These are phyloP conservation scores for Athrips mouffetella DNA, from an alignment of 2,888 invertebrate genomes.

Conservation along the genomic window DNA sequence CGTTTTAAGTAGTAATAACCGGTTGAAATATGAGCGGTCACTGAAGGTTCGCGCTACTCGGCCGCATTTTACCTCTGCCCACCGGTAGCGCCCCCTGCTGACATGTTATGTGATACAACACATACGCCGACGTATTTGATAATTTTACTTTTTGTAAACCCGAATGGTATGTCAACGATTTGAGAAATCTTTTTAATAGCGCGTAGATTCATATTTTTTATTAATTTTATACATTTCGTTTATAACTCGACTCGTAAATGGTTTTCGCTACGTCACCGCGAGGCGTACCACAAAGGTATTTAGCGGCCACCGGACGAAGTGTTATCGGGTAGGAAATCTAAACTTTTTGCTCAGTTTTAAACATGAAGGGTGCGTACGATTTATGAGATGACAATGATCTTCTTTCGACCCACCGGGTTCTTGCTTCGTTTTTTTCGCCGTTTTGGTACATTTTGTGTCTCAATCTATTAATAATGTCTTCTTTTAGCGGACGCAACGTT, in stretches of 20 bases:
- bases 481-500: conserved; percentile 62
- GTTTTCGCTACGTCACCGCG: conserved; percentile 11
- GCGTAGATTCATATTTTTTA: conserved; percentile 28
- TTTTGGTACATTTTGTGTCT: conserved; percentile 69
- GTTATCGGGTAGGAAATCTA: conserved; percentile 71
- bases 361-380: conserved; percentile 75
- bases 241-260: neutral
- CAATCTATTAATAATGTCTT: conserved; percentile 76
- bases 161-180: conserved; percentile 34
- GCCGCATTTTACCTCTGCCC: conserved; percentile 47
- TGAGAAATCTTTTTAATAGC: conserved; percentile 31
- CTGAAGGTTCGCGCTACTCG: conserved; percentile 34
- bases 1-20: conserved; percentile 65
- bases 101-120: conserved; percentile 62
- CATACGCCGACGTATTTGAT: conserved; percentile 54
- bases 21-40: conserved; percentile 48
- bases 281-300: conserved; percentile 9
- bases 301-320: conserved; percentile 66
- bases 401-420: conserved; percentile 62
- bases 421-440: conserved; percentile 44
- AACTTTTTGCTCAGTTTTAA: conserved; percentile 58
- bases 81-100: conserved; percentile 71
- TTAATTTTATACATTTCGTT: conserved; percentile 15
- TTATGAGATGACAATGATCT: conserved; percentile 74
- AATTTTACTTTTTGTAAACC: conserved; percentile 38